Evolutionary conservation across 2,797 vertebrate genomes (phyloP).

Genomic region (Schizopygopsis malacanthus): DNA sequence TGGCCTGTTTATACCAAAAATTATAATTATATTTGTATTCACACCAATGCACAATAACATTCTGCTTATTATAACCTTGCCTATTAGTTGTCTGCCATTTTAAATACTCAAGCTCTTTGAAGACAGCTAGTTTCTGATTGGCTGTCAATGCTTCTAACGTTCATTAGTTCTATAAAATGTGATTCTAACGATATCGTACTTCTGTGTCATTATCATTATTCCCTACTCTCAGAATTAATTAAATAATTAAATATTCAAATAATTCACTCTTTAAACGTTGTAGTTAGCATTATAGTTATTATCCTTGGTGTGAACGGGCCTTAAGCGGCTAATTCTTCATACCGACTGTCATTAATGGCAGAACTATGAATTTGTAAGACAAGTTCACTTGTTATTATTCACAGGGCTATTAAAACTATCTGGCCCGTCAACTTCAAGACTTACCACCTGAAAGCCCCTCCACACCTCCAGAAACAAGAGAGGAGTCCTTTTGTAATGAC

Average conservation of each 20-base stretch:
- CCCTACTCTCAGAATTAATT: too few relatives aligned
- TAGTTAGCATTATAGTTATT: too few relatives aligned
- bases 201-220: too few relatives aligned
- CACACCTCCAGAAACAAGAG: conserved; percentile 60
- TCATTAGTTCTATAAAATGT: not conserved
- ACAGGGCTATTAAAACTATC: not conserved
- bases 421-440: not conserved
- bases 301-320: not conserved
- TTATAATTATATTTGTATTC: too few relatives aligned
- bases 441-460: conserved; percentile 44
- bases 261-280: too few relatives aligned
- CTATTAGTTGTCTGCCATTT: too few relatives aligned
- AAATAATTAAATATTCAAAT: too few relatives aligned
- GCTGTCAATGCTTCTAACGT: not conserved
- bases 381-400: not conserved
- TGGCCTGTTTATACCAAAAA: not conserved
- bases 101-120: not conserved
- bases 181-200: too few relatives aligned
- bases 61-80: too few relatives aligned
- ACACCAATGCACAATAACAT: too few relatives aligned
- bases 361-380: not conserved
- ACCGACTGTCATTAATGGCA: not conserved
- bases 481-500: conserved; percentile 57
- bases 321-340: too few relatives aligned
- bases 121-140: not conserved